Percentiles rank a stretch among this genome's conserved stretches.
Conservation (phyloP, 2,113 vertebrate genomes). For the Gallinago jamesoni region DNA sequence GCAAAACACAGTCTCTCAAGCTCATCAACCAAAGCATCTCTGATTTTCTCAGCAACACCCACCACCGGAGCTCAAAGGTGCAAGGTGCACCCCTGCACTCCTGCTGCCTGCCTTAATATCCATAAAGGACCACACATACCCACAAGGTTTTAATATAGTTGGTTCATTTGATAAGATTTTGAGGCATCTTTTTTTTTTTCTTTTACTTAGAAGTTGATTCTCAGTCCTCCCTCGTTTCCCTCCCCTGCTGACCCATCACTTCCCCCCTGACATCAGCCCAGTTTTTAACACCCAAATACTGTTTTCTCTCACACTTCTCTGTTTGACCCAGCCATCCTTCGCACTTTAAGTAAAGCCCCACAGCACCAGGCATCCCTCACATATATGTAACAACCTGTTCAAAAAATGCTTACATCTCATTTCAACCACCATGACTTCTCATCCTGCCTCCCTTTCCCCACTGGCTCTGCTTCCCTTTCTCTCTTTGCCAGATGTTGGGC, state of each 20-base stretch:
- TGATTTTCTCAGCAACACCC: not conserved
- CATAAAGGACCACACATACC: not conserved
- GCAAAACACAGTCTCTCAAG: not conserved
- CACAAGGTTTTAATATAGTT: not conserved
- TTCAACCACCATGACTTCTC: not conserved
- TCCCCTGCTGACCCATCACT: not conserved
- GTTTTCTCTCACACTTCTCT: not conserved
- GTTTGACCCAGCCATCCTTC: not conserved
- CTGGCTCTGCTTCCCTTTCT: rapidly evolving
- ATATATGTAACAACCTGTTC: rapidly evolving
- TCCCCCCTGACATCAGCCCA: not conserved
- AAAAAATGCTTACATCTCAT: not conserved
- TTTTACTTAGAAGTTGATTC: not conserved
- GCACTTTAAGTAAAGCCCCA: not conserved
- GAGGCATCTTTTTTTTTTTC: not conserved
- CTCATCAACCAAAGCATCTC: not conserved
- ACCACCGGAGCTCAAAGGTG: not conserved
- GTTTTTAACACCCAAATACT: not conserved
- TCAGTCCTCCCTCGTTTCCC: not conserved
- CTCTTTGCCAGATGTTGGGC: not conserved
- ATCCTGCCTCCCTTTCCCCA: not conserved
- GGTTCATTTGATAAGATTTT: not conserved
- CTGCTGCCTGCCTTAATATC: not conserved
- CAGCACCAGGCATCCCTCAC: not conserved
- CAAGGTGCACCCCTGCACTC: not conserved